Evolutionary conservation across 2,888 invertebrate species (phyloP), one percentile per base, ranked within the genome.

Genomic region (Habroteleia sp.): DNA sequence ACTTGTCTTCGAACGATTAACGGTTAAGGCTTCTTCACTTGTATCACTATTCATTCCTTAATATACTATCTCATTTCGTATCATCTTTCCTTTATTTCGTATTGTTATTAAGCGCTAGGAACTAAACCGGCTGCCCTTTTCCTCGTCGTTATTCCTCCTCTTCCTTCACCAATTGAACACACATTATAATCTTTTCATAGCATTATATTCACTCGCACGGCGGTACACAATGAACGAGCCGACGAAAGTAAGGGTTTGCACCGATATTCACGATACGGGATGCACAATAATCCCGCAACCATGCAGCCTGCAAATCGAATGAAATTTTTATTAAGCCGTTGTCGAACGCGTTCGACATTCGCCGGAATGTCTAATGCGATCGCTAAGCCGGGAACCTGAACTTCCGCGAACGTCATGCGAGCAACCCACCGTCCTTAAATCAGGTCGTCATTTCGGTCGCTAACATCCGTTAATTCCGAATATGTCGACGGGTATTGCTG

Each of bases 151-250:
- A n/a, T 62, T 65, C 58, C 33, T 73, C 56, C 44, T 62, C 52
- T 29, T 66, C 50, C 39, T 60, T 72, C 63, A 44, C 50, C 52
- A 58, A 52, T 73, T 56, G 44, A 50, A 71, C 44, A 46, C 74
- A 65, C 75, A 65, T 66, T 68, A 68, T 71, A 75, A 75, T 54
- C 46, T 35, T 71, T 60, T 56, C 71, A 75, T 62, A 31, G 60
- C 50, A 11, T 44, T 39, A 46, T 37, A 17, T 42, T 42, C 37
- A 20, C 48, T 35, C 33, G 42, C 48, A 23, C 25, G 31, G 50
- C 14, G 33, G 29, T 23, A 11, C 46, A 42, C 52, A 65, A 44
- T 46, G 29, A 4, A 54, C 1, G 4, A 33, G 11, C 17, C 25
- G 20, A 35, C n/a, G 14, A 62, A 48, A 25, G 44, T 35, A 29